A percentile compares a stretch with the other conserved stretches of the same genome.
phyloP scores from a whole-genome alignment of 1,140 invertebrate genomes.

The Drosophila eugracilis region DNA sequence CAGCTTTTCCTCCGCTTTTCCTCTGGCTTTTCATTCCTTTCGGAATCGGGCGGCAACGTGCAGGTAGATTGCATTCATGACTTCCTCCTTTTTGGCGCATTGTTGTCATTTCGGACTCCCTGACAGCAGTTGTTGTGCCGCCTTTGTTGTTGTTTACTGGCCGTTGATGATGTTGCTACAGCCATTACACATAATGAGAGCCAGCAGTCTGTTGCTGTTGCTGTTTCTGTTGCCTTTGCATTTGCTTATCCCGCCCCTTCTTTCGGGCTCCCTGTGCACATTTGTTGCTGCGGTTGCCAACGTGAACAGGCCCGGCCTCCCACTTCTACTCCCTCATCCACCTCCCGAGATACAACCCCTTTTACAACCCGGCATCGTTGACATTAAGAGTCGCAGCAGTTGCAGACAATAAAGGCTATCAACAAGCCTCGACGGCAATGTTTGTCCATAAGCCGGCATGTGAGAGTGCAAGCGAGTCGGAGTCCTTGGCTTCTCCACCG shows the following conservation, averaged over 20 bases:
- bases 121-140: conserved; percentile 28
- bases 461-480: conserved; percentile 10
- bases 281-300: conserved; percentile 75
- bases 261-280: conserved; percentile 61
- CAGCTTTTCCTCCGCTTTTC: conserved; percentile 40
- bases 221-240: conserved; percentile 22
- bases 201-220: conserved; percentile 50
- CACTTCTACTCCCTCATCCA: too few species aligned
- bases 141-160: conserved; percentile 46
- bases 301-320: conserved; percentile 45
- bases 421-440: conserved; percentile 42
- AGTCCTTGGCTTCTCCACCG: conserved; percentile 19
- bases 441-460: conserved; percentile 23
- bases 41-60: conserved; percentile 50
- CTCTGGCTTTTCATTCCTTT: conserved; percentile 10
- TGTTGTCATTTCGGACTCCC: conserved; percentile 57
- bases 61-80: conserved; percentile 78
- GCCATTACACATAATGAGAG: conserved; percentile 80
- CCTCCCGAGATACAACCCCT: neutral
- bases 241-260: conserved; percentile 1
- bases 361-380: conserved; percentile 47
- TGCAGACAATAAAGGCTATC: conserved; percentile 74
- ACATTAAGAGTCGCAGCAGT: conserved; percentile 76
- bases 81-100: conserved; percentile 64
- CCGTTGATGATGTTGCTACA: conserved; percentile 68